phyloP scores from a whole-genome alignment of 2,888 invertebrate genomes.

The Acrocera orbiculus region DNA sequence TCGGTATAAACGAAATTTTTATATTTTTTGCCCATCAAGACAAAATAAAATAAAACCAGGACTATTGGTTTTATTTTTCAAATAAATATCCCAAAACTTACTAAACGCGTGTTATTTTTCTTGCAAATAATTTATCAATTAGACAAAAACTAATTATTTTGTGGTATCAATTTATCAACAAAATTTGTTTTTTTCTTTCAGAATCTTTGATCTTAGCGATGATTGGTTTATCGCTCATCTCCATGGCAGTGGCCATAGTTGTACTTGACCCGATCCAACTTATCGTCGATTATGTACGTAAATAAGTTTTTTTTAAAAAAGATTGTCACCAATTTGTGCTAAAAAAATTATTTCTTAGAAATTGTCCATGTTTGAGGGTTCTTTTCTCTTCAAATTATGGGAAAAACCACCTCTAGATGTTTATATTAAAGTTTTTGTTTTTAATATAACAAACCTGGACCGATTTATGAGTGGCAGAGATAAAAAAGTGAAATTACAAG shows the following conservation, averaged over 20 bases:
- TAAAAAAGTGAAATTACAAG: slow-evolving; percentile 45
- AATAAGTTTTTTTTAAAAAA: too few species aligned
- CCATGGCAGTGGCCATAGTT: slow-evolving; percentile 20
- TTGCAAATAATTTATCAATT: too few species aligned
- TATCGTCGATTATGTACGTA: slow-evolving; percentile 23
- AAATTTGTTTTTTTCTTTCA: slow-evolving; percentile 13
- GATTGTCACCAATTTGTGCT: neutral
- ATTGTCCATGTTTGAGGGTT: slow-evolving; percentile 34
- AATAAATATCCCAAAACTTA: too few species aligned
- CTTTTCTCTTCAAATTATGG: slow-evolving; percentile 44
- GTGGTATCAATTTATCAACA: too few species aligned
- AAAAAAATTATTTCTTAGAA: slow-evolving; percentile 17
- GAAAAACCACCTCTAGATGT: slow-evolving; percentile 46
- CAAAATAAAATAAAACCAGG: too few species aligned
- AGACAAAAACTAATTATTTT: too few species aligned
- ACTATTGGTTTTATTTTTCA: too few species aligned
- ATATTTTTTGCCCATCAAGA: too few species aligned
- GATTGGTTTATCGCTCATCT: slow-evolving; percentile 21
- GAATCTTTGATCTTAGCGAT: slow-evolving; percentile 22
- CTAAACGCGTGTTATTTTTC: too few species aligned
- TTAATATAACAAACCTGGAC: slow-evolving; percentile 63
- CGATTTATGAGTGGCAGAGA: slow-evolving; percentile 46
- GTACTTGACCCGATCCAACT: slow-evolving; percentile 21
- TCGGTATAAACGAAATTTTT: too few species aligned
- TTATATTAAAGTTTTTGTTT: slow-evolving; percentile 47